Evolutionary conservation across 2,888 invertebrate genomes (phyloP), one percentile per base, ranked within the genome.

Genomic region (Erannis defoliaria): DNA sequence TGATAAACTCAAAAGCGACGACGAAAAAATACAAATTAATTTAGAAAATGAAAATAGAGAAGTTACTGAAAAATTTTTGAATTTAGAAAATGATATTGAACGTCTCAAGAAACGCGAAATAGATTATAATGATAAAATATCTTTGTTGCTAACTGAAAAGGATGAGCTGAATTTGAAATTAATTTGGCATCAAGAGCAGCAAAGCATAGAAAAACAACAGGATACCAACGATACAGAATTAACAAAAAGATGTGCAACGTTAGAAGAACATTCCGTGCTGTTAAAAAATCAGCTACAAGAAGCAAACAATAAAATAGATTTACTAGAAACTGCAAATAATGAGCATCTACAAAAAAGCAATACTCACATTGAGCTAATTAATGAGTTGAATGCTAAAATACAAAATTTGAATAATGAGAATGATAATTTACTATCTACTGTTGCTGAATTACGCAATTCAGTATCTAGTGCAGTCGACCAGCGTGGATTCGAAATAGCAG

Each of bases 401-500:
- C 74, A 82, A 67, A 81, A 89, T 50, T 76, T 93, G 26, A 91
- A 93, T 69, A 73, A 78, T 55, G 89, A 92, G 82, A 90, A 90
- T 77, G 88, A 93, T 73, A 84, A 84, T 72, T 77, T 93, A 55
- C 70, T 93, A 9, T 91, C 92, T 23, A 89, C 86, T 35, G 89
- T 93, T 16, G 81, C 93, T 14, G 93, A 93, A 70, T 75, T 93
- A 56, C 88, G 90, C 21, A 88, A 89, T 9, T 89, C 92, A 5
- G 77, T 93, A 38, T 85, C 94, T 38, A 86, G 90, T 62, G 91
- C 94, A 59, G 93, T 95, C 26, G 95, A 96, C 75, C 95, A 96
- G 80, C 91, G 95, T 69, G 95, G 96, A 54, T 92, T 92, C 72
- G 95, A 96, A 86, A 94, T 96, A 60, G 95, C 96, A 9, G 94